Percentiles rank a stretch among this genome's conserved stretches.
Evolutionary conservation across 1,140 invertebrate genomes (phyloP).

Genomic region (Chelonus insularis): DNA sequence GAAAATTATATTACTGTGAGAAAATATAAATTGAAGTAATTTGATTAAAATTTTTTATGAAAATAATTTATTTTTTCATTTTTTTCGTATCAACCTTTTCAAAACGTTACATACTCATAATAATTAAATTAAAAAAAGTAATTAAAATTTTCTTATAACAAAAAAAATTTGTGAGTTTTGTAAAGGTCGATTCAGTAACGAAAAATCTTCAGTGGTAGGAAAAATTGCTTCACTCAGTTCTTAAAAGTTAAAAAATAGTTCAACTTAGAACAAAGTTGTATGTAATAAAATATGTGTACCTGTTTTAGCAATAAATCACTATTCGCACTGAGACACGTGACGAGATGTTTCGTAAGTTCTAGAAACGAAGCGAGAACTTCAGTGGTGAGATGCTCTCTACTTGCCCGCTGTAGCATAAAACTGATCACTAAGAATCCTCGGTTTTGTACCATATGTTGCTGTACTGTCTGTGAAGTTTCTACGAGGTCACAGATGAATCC

Average conservation of each 20-base stretch:
- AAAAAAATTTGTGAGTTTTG: too few species aligned
- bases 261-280: neutral
- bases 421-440: constrained; percentile 97
- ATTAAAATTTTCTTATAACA: too few species aligned
- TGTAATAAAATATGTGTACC: constrained; percentile 61
- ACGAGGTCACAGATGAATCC: constrained; percentile 97
- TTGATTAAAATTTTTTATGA: too few species aligned
- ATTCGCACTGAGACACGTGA: constrained; percentile 89
- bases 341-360: constrained; percentile 93
- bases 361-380: constrained; percentile 93
- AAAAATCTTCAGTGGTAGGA: too few species aligned
- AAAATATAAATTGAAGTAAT: neutral
- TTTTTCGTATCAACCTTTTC: too few species aligned
- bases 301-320: constrained; percentile 94
- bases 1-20: neutral
- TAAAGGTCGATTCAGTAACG: too few species aligned
- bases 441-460: constrained; percentile 98
- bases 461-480: constrained; percentile 94
- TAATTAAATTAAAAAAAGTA: too few species aligned
- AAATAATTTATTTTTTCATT: too few species aligned
- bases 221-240: too few species aligned
- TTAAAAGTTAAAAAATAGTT: too few species aligned
- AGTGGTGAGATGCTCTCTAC: constrained; percentile 89
- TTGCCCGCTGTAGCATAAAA: constrained; percentile 92
- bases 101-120: too few species aligned